Percentiles rank a stretch among this genome's conserved stretches.
Conservation (phyloP, 2,888 invertebrate species). For the Lissocephala sabroskyi region DNA sequence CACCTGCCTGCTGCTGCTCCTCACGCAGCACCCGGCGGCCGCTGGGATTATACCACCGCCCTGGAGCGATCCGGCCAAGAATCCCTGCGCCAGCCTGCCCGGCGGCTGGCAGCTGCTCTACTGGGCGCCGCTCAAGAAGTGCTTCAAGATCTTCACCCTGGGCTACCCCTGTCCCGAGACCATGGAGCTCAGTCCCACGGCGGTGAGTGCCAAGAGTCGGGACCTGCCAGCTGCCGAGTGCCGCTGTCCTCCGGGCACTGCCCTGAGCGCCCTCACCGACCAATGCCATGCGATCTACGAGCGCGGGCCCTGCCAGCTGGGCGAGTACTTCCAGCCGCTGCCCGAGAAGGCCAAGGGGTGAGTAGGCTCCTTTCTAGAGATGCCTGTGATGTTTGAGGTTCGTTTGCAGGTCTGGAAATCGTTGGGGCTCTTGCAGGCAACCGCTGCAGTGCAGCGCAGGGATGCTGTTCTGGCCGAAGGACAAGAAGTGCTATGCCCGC, state of each 20-base stretch:
- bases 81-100: conserved; percentile 86
- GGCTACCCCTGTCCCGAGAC: conserved; percentile 88
- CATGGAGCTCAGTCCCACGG: conserved; percentile 84
- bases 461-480: conserved; percentile 84
- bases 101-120: conserved; percentile 89
- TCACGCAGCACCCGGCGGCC: conserved; percentile 32
- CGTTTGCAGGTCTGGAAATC: conserved; percentile 55
- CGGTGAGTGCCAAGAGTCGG: conserved; percentile 50
- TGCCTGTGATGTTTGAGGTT: not conserved
- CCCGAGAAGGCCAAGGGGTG: conserved; percentile 67
- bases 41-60: conserved; percentile 83
- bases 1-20: conserved; percentile 41
- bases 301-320: conserved; percentile 80
- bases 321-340: conserved; percentile 84
- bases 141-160: conserved; percentile 89
- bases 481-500: conserved; percentile 82
- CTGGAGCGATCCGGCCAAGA: conserved; percentile 86
- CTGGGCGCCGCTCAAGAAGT: conserved; percentile 87
- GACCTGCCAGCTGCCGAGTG: conserved; percentile 82
- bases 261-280: conserved; percentile 79
- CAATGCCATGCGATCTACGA: conserved; percentile 84
- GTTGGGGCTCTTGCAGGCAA: conserved; percentile 82
- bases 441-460: conserved; percentile 78
- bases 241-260: conserved; percentile 86
- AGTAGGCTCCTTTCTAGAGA: not conserved